Evolutionary conservation across 2,888 invertebrate species (phyloP), one percentile per base, ranked within the genome.

Genomic region (Hypselothyrea guttata): DNA sequence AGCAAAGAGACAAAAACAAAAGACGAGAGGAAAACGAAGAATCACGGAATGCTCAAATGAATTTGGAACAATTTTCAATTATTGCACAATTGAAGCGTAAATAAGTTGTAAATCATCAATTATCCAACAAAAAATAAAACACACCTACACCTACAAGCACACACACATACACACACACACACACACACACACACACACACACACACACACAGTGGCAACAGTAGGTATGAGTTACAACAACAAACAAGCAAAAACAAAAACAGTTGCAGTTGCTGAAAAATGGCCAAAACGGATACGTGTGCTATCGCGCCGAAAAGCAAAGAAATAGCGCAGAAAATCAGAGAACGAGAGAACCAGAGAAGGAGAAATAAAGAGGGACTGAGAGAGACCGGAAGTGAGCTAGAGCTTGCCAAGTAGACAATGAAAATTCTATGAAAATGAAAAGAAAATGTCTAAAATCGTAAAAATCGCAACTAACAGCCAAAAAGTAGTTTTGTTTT

Each of bases 61-160:
- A 79, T 83, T 79, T 69, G 59, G 78, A 76, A 68, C 76, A 78
- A 73, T 78, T 86, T 86, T 86, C 85, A 86, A 86, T 86, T 86
- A 86, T 81, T 82, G 75, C 82, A 74, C 84, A 84, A 86, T 75
- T 75, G 81, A 83, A 86, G 85, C 86, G 86, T 82, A 83, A 86
- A 86, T 82, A 81, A 85, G 86, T 85, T 84, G 86, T 84, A 84
- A 84, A 85, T 85, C 86, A 86, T 86, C 86, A 86, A 86, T 86
- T 86, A 85, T 71, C 71, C 59, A 72, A 76, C 65, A 60, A 74
- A 53, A 60, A 65, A 47, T 2, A 22, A 22, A 22, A 22, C 22
- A 63, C 57, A 71, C 55, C 66, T 58, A 52, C 53, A 51, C 34
- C 41, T 7, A 34, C 34, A 56, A 12, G 47, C 16, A 47, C 37